Base-by-base conservation (phyloP, 2,113 vertebrate genomes). In the Oncorhynchus clarkii region DNA sequence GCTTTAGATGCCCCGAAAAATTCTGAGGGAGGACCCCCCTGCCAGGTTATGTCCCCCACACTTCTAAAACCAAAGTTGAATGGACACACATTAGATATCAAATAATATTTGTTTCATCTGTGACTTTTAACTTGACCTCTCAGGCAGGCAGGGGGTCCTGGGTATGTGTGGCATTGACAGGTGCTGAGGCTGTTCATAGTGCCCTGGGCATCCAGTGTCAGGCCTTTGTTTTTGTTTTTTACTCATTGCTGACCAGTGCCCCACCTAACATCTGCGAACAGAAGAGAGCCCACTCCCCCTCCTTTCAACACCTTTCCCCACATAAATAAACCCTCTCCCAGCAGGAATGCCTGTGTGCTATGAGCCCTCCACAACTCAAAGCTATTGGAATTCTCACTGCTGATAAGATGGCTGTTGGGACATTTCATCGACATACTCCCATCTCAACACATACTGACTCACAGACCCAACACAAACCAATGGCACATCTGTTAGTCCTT, bases 211-310 rank as follows among this genome's bases (percentile, higher is more conserved):
- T 91, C 87, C 87, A 82, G 79, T 92, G 88, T 92, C 91, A 84
- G 73, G 70, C 72, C 79, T 88, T 89, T 90, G 89, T 92, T 91
- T 92, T 90, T 90, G 83, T 84, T 88, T 92, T 91, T 91, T 91
- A 92, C 9, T 45, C 39, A 45, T 89, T 82, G 84, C 81, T 81
- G 83, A 88, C 78, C 85, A 78, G 72, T 81, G 83, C 87, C 82
- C 86, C 85, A 84, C 78, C 87, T 87, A 83, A 88, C 89, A 89
- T 89, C 85, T 90, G 92, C 16, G 24, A 75, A 85, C 13, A n/a
- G 76, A 85, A 80, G 73, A 79, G 82, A 73, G 73, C 81, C 73
- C 81, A 26, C 66, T n/a, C 73, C 79, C 78, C 78, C 87, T 80
- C 83, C 83, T 86, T 78, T 89, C 88, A 88, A 90, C 85, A 90